phyloP scores from a whole-genome alignment of 1,140 invertebrate species.

The Trialeurodes vaporariorum region DNA sequence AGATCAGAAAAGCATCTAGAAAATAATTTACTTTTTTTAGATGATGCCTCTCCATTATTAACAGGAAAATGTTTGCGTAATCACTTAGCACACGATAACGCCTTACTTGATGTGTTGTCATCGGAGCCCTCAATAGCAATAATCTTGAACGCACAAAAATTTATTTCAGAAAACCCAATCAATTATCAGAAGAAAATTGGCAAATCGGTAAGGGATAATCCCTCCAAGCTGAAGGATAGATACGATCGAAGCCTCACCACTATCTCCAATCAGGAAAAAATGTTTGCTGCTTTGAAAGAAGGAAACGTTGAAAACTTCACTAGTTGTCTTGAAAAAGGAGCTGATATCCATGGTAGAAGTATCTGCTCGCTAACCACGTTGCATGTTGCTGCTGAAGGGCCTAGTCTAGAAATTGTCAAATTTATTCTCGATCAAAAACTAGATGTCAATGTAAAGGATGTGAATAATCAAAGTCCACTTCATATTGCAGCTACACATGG shows the following conservation, averaged over 20 bases:
- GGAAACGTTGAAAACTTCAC: constrained; percentile 13
- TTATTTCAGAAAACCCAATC: not conserved
- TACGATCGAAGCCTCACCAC: constrained; percentile 5
- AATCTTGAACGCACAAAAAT: constrained; percentile 4
- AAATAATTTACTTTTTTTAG: constrained; percentile 14
- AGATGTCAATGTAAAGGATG: constrained; percentile 16
- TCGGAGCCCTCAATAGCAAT: constrained; percentile 7
- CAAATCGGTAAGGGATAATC: constrained; percentile 5
- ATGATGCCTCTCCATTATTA: constrained; percentile 10
- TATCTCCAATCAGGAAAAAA: constrained; percentile 14
- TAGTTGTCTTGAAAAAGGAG: constrained; percentile 18
- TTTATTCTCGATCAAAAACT: constrained; percentile 19
- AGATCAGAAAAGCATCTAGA: constrained; percentile 4
- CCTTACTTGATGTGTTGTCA: constrained; percentile 8
- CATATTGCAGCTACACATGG: constrained; percentile 10
- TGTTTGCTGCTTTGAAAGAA: constrained; percentile 15
- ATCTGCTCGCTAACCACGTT: constrained; percentile 17
- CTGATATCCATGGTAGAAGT: constrained; percentile 22
- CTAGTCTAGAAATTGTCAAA: constrained; percentile 18
- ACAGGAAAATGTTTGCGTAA: constrained; percentile 14
- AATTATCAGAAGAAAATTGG: not conserved
- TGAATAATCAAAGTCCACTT: constrained; percentile 2
- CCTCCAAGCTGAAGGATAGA: constrained; percentile 8
- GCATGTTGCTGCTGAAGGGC: constrained; percentile 21
- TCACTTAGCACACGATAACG: constrained; percentile 15